Percentiles rank a stretch among this genome's conserved stretches.
phyloP scores from a whole-genome alignment of 2,888 invertebrate species.

The Limulus polyphemus region DNA sequence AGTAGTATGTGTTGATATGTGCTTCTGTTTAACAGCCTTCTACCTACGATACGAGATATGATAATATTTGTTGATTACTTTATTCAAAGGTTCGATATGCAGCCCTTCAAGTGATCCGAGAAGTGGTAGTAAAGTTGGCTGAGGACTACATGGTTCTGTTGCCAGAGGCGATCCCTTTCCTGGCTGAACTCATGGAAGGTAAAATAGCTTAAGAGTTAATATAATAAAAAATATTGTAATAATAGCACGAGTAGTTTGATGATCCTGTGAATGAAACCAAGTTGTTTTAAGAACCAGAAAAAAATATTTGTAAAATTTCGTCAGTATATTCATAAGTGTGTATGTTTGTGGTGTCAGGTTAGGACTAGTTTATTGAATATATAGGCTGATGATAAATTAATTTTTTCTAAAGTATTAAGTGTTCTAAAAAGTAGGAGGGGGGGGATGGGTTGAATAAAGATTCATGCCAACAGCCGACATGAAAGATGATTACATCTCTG shows the following conservation, averaged over 20 bases:
- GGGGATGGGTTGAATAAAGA: too few species aligned
- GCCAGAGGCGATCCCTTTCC: slow-evolving; percentile 85
- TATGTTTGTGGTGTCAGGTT: not conserved
- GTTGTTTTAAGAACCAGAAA: not conserved
- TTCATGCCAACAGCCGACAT: too few species aligned
- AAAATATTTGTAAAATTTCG: not conserved
- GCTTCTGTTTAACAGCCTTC: too few species aligned
- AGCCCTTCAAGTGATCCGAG: slow-evolving; percentile 57
- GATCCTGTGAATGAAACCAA: too few species aligned
- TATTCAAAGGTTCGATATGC: slow-evolving; percentile 47
- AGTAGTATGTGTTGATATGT: too few species aligned
- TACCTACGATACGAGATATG: too few species aligned
- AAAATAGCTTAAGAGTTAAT: slow-evolving; percentile 8
- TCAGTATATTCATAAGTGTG: not conserved
- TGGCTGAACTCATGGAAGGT: slow-evolving; percentile 81
- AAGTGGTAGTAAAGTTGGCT: slow-evolving; percentile 67
- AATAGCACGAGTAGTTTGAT: not conserved
- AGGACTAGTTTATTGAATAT: too few species aligned
- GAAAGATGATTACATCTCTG: too few species aligned
- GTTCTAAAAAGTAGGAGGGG: too few species aligned
- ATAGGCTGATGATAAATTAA: too few species aligned
- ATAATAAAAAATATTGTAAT: slow-evolving; percentile 1
- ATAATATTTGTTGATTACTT: not conserved
- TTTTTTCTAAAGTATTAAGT: too few species aligned
- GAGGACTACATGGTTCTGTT: slow-evolving; percentile 76